Conservation (phyloP, 2,888 invertebrate species). For the Drosophila emarginata region DNA sequence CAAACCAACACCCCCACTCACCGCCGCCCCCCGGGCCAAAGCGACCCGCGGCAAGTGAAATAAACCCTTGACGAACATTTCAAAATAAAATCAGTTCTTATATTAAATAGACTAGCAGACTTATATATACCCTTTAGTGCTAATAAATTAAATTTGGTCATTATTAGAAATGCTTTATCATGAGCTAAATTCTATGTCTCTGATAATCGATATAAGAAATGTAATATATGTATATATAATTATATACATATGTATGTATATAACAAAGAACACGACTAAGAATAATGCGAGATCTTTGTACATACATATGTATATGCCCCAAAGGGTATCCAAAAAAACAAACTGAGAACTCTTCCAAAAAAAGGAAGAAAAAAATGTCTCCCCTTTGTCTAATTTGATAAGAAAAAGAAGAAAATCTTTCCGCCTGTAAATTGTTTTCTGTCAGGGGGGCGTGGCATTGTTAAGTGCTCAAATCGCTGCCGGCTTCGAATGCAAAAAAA, state of each 20-base stretch:
- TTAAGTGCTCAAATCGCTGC: slow-evolving; percentile 51
- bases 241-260: too few species aligned
- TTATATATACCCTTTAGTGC: not conserved
- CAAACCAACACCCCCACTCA: not conserved
- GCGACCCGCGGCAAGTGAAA: not conserved
- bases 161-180: not conserved
- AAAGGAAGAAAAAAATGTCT: slow-evolving; percentile 33
- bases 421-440: slow-evolving; percentile 61
- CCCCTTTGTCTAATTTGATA: slow-evolving; percentile 74
- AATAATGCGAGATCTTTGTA: not conserved
- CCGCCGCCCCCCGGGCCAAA: not conserved
- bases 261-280: too few species aligned
- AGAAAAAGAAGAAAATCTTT: slow-evolving; percentile 42
- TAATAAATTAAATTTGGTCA: too few species aligned
- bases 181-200: too few species aligned
- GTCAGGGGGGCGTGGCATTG: slow-evolving; percentile 25
- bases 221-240: too few species aligned
- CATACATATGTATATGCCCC: not conserved
- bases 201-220: too few species aligned
- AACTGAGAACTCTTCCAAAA: slow-evolving; percentile 27
- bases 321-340: not conserved
- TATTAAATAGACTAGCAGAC: not conserved
- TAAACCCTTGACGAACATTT: slow-evolving; percentile 33
- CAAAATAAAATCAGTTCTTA: slow-evolving; percentile 23
- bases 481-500: slow-evolving; percentile 23